Conservation (phyloP, 2,113 vertebrate genomes). For the Zosterops pallidus region DNA sequence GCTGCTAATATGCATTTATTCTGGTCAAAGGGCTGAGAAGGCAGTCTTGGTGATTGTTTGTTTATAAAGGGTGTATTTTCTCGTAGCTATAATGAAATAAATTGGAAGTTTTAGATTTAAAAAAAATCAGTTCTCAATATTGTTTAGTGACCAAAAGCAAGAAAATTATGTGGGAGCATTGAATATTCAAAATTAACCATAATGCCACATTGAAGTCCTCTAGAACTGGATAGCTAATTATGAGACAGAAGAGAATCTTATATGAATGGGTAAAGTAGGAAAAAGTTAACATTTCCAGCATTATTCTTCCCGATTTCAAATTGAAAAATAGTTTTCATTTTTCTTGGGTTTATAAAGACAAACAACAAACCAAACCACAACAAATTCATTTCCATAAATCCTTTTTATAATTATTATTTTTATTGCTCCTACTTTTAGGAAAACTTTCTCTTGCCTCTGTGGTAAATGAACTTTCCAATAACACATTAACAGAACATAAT, state of each 20-base stretch:
- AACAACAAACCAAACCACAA: neutral
- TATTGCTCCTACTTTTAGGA: neutral
- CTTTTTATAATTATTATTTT: neutral
- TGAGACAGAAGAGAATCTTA: neutral
- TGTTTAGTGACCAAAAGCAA: neutral
- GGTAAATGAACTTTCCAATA: neutral
- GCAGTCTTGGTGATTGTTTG: rapidly evolving
- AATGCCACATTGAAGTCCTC: neutral
- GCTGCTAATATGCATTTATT: neutral
- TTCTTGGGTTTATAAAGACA: neutral
- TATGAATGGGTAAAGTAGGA: neutral
- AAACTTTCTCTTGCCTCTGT: neutral
- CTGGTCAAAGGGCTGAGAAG: neutral
- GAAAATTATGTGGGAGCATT: neutral
- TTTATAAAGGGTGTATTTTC: neutral
- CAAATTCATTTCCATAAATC: neutral
- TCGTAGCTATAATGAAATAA: neutral
- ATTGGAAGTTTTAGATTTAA: neutral
- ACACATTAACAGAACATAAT: neutral
- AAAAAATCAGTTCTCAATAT: neutral
- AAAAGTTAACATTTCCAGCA: neutral
- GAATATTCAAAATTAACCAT: neutral
- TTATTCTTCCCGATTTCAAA: neutral
- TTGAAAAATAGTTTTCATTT: neutral
- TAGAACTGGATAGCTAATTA: neutral